Percentiles rank a stretch among this genome's conserved stretches.
phyloP scores from a whole-genome alignment of 2,797 vertebrate species.

The Oreochromis mossambicus region DNA sequence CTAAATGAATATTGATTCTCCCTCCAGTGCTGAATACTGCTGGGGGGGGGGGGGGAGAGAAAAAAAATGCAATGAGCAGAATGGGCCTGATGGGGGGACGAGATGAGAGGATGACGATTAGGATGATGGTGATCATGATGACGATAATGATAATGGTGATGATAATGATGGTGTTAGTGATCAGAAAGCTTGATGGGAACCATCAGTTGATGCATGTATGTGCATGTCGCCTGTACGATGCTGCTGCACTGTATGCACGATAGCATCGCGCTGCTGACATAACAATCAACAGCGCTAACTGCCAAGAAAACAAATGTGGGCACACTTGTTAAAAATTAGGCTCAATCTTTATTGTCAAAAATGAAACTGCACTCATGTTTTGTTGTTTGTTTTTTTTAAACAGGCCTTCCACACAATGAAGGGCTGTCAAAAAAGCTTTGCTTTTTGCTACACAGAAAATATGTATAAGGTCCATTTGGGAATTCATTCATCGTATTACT shows the following conservation, averaged over 20 bases:
- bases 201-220: constrained; percentile 54
- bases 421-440: not conserved
- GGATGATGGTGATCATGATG: constrained; percentile 68
- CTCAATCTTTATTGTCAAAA: constrained; percentile 57
- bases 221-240: constrained; percentile 17
- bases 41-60: constrained; percentile 3
- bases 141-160: constrained; percentile 69
- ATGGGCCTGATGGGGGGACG: constrained; percentile 55
- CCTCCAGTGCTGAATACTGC: constrained; percentile 68
- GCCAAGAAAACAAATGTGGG: not conserved
- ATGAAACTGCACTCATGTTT: constrained; percentile 15
- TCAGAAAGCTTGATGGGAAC: constrained; percentile 65
- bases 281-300: not conserved
- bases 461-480: not conserved
- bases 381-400: not conserved
- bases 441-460: not conserved
- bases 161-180: constrained; percentile 69
- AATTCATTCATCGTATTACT: not conserved
- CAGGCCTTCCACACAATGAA: constrained; percentile 1
- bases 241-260: not conserved
- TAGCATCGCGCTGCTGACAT: not conserved
- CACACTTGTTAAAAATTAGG: constrained; percentile 26
- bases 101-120: constrained; percentile 60
- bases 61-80: constrained; percentile 48
- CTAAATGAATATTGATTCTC: constrained; percentile 78